Evolutionary conservation across 2,797 vertebrate genomes (phyloP).

Genomic region (Cercopithecus diana): DNA sequence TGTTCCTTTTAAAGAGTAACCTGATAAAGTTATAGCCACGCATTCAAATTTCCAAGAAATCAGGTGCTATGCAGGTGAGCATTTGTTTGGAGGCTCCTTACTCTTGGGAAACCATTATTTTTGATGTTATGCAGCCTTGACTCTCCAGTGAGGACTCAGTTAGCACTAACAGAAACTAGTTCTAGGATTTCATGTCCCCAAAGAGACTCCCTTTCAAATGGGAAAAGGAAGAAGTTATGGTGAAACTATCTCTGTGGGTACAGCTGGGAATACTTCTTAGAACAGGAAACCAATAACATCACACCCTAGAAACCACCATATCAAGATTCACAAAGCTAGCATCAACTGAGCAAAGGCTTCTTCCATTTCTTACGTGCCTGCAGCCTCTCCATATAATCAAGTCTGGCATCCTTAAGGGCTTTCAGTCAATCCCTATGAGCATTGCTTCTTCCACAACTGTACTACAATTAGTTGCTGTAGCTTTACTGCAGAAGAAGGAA

Average conservation of each 20-base stretch:
- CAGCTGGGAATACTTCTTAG: neutral
- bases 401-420: neutral
- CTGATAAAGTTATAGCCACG: neutral
- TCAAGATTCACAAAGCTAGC: conserved; percentile 8
- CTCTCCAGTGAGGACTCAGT: neutral
- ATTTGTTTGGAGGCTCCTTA: neutral
- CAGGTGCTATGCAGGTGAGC: neutral
- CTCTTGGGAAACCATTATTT: conserved; percentile 1
- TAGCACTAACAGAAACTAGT: neutral
- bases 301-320: neutral
- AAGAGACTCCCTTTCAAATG: conserved; percentile 4
- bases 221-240: neutral
- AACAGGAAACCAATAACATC: conserved; percentile 7
- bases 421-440: neutral
- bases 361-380: conserved; percentile 3
- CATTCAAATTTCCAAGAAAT: conserved; percentile 37
- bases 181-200: neutral
- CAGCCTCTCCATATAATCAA: conserved; percentile 3
- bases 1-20: conserved; percentile 25
- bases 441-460: neutral
- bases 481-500: neutral
- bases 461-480: neutral
- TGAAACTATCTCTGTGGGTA: neutral
- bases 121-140: neutral
- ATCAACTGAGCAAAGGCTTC: conserved; percentile 33